Evolutionary conservation across 1,140 invertebrate species (phyloP).

Genomic region (Protaetia brevitarsis): DNA sequence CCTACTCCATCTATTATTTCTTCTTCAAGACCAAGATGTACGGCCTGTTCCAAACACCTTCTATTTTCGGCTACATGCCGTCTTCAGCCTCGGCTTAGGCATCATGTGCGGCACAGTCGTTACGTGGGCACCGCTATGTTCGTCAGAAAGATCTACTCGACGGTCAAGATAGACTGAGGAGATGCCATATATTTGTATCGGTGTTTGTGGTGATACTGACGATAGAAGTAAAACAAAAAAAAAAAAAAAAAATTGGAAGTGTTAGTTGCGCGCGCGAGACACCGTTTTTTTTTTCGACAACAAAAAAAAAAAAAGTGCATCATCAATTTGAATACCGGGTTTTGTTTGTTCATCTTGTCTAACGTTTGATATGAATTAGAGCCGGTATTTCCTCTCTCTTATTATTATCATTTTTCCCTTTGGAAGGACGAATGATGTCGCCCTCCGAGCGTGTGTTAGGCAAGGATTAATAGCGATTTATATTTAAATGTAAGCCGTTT

Average conservation of each 20-base stretch:
- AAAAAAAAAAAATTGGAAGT: background rate
- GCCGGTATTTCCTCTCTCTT: background rate
- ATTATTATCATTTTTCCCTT: background rate
- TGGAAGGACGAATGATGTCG: too few species aligned
- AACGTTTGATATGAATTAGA: background rate
- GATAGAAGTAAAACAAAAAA: background rate
- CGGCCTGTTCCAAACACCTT: constrained; percentile 97
- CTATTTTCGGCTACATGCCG: constrained; percentile 99
- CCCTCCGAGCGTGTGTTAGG: too few species aligned
- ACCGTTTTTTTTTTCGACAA: too few species aligned
- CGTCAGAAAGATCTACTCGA: constrained; percentile 98
- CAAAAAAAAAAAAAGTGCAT: too few species aligned
- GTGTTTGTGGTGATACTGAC: too few species aligned
- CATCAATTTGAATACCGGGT: background rate
- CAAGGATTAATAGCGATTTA: too few species aligned
- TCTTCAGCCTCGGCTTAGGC: constrained; percentile 93
- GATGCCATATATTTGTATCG: constrained; percentile 10
- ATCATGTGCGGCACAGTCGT: constrained; percentile 97
- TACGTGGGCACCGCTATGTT: constrained; percentile 95
- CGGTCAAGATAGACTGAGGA: constrained; percentile 96
- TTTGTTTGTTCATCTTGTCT: constrained; percentile 8
- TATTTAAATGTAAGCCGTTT: too few species aligned
- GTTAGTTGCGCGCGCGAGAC: background rate
- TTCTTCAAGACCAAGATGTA: constrained; percentile 99
- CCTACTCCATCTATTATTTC: constrained; percentile 99